Evolutionary conservation across 2,113 vertebrate species (phyloP), one percentile per base, ranked within the genome.

Genomic region (Pitta sordida): DNA sequence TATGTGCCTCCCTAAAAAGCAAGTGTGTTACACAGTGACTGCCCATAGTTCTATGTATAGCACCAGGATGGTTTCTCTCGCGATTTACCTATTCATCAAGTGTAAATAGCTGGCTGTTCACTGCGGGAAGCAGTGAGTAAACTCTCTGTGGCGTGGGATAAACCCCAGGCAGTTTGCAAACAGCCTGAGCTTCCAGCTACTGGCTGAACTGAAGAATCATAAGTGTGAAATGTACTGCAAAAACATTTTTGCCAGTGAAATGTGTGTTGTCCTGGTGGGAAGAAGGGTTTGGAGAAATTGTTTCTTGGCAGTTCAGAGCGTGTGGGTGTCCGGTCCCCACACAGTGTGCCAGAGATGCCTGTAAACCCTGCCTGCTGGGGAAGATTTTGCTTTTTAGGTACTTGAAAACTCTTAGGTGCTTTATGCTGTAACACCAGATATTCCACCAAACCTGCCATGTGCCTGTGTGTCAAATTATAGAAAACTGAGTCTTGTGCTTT

Each of bases 151-250:
- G 83, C 62, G 71, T 70, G 92, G 83, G 88, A 86, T 88, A 84
- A 91, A 93, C 68, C 48, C 64, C 56, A 60, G 88, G 94, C 95
- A 68, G 92, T 93, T 90, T 95, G 87, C 94, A 93, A 81, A 85
- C 87, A 90, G 79, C 71, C 64, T 32, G 82, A 86, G 91, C 90
- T 90, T 59, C 84, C 60, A 93, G 87, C 77, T 68, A 12, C 86
- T 64, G 94, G 44, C 82, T 81, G 18, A 94, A 92, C 71, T 48
- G 71, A 77, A 21, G 68, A 52, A 67, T 43, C 52, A 0, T 0
- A 74, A 77, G 91, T 83, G 85, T 91, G 93, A 90, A 89, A 93
- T 8, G 43, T 15, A 7, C 83, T 90, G 96, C 6, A 3, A 80
- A 95, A 93, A 93, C 83, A 55, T 73, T 95, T 91, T 77, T 94